Conservation (phyloP, 2,888 invertebrate genomes). For the Apamea sordens region DNA sequence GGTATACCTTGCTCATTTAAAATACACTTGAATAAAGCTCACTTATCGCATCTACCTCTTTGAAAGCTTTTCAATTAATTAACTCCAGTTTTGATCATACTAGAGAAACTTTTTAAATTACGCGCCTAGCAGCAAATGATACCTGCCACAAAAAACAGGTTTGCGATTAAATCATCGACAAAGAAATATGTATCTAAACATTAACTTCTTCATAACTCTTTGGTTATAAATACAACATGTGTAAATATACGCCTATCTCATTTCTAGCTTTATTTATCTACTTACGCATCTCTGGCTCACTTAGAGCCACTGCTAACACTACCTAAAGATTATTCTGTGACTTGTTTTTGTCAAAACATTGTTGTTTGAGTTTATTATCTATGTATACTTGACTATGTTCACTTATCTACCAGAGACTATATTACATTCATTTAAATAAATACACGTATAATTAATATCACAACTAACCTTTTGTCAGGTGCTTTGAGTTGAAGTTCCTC, state of each 20-base stretch:
- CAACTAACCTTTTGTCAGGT: slow-evolving; percentile 82
- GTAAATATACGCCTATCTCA: background rate
- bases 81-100: background rate
- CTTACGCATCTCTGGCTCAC: slow-evolving; percentile 7
- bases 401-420: slow-evolving; percentile 13
- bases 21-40: background rate
- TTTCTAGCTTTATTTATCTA: background rate
- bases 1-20: background rate
- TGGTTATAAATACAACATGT: background rate
- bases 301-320: slow-evolving; percentile 1
- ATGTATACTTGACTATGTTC: background rate
- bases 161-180: background rate
- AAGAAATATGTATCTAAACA: background rate
- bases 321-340: slow-evolving; percentile 12
- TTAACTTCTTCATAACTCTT: background rate
- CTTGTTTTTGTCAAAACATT: slow-evolving; percentile 22
- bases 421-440: background rate
- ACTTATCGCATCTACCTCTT: too few species aligned
- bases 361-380: slow-evolving; percentile 31
- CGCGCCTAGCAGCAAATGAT: slow-evolving; percentile 18
- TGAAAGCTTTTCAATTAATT: background rate
- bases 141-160: background rate
- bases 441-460: background rate
- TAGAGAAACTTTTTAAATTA: background rate
- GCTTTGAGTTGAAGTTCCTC: slow-evolving; percentile 82